Base-by-base conservation (phyloP, 2,113 vertebrate species). In the Anarhynchus alexandrinus region DNA sequence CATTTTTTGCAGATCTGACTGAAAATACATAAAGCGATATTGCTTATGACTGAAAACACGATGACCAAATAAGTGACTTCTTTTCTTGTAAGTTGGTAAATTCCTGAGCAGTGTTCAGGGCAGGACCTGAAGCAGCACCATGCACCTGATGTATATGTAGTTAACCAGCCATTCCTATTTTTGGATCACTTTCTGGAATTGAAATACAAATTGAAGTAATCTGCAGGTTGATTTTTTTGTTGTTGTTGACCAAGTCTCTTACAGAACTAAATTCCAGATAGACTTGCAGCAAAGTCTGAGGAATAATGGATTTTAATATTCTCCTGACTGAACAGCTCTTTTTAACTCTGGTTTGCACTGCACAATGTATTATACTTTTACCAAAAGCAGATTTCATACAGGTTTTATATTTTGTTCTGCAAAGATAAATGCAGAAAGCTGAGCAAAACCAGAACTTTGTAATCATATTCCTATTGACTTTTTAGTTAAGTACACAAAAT, bases 1-100 rank as follows among this genome's bases (percentile, higher is more conserved):
- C 8, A 23, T 19, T 55, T 71, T 58, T 70, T 70, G 38, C 38
- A 43, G 20, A 49, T 70, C 17, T 84, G n/a, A 16, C 45, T 64
- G 85, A 32, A 49, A 67, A 49, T 69, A 59, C 3, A 9, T 10
- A 43, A 54, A 72, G 16, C 25, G 57, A 10, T 36, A 36, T 65
- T 74, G 27, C 30, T 79, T 78, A n/a, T 47, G n/a, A 38, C 25
- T 73, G 66, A 86, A 88, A 65, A 70, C 32, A 45, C 2, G 2
- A 32, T 29, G 59, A n/a, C 11, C 16, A 43, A 91, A 82, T 14
- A 64, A 54, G 43, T 0, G 0, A 47, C 10, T 34, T 32, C 4
- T n/a, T 29, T 73, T 59, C 47, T 59, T 32, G 1, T 42, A 32
- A 38, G 25, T 38, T 62, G 58, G 15, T n/a, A 77, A 58, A 45